Percentiles rank a stretch among this genome's conserved stretches.
phyloP scores from a whole-genome alignment of 2,113 vertebrate genomes.

The Odocoileus virginianus region DNA sequence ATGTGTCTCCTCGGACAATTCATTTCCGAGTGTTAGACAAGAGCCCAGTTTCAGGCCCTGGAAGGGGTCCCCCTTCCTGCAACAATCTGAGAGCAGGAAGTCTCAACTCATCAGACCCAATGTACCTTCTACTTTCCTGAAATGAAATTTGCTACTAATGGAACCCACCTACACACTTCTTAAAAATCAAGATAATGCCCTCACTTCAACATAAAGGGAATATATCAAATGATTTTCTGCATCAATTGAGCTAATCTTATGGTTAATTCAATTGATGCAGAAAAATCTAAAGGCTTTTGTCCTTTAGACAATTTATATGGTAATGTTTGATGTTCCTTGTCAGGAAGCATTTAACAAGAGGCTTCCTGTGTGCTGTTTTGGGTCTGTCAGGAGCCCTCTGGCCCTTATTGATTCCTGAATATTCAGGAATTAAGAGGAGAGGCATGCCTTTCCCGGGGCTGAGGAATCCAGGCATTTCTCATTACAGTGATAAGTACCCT shows the following conservation, averaged over 20 bases:
- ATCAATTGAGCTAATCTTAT: not conserved
- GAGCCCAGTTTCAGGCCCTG: too few species aligned
- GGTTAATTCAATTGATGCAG: not conserved
- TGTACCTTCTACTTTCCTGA: not conserved
- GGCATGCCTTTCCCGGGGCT: too few species aligned
- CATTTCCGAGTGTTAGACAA: too few species aligned
- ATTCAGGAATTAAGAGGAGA: too few species aligned
- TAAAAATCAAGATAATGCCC: not conserved
- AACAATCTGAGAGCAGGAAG: not conserved
- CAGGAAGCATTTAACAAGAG: too few species aligned
- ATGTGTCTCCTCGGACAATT: too few species aligned
- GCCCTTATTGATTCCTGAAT: too few species aligned
- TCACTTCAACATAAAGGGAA: not conserved
- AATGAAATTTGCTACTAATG: not conserved
- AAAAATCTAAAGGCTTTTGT: not conserved
- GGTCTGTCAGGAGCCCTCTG: too few species aligned
- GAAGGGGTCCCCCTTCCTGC: too few species aligned
- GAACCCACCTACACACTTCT: not conserved
- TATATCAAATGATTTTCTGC: not conserved
- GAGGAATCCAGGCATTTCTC: too few species aligned
- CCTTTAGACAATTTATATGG: not conserved
- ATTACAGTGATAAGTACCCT: too few species aligned
- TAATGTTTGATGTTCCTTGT: not conserved
- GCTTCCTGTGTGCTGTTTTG: too few species aligned
- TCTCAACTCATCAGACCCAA: not conserved